Evolutionary conservation across 2,113 vertebrate species (phyloP), one percentile per base, ranked within the genome.

Genomic region (Mobula birostris): DNA sequence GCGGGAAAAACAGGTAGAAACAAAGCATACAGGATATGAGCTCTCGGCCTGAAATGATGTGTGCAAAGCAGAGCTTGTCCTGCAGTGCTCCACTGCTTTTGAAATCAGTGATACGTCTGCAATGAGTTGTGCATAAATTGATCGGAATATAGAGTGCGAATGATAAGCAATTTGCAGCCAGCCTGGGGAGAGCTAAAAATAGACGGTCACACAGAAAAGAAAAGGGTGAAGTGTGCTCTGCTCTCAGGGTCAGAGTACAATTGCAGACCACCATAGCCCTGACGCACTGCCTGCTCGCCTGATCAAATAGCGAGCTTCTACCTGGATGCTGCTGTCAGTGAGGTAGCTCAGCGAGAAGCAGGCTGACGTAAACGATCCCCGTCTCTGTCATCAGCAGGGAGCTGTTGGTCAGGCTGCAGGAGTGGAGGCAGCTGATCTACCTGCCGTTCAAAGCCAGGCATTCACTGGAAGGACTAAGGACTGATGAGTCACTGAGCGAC

Each of bases 171-270:
- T 93, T 70, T 68, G 61, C 66, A 70, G 63, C 66, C 32, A 63
- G 88, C 29, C n/a, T 92, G 61, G 14, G 32, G 88, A 72, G 66
- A 24, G 88, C 90, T 72, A 70, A 74, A 72, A 74, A 93, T 93
- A 74, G 90, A 11, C 9, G 2, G 7, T 24, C 36, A 1, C 36
- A 1, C 36, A 48, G 90, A 11, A 7, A 36, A 72, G 90, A 74
- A 48, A 72, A 68, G 90, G 72, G 91, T 93, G 91, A 74, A 74
- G 70, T 48, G 29, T 48, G 36, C 48, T 24, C n/a, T 93, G 70
- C 91, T 74, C 21, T 72, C 36, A 40, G 36, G 48, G 40, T 24
- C 12, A 56, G 36, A 93, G 40, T 74, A 68, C 40, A 76, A 15
- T 40, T 74, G 68, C 74, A 74, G 48, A 70, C 74, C 91, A 76